Percentiles rank a stretch among this genome's conserved stretches.
Evolutionary conservation across 2,113 vertebrate genomes (phyloP).

Genomic region (Speoplatyrhinus poulsoni): DNA sequence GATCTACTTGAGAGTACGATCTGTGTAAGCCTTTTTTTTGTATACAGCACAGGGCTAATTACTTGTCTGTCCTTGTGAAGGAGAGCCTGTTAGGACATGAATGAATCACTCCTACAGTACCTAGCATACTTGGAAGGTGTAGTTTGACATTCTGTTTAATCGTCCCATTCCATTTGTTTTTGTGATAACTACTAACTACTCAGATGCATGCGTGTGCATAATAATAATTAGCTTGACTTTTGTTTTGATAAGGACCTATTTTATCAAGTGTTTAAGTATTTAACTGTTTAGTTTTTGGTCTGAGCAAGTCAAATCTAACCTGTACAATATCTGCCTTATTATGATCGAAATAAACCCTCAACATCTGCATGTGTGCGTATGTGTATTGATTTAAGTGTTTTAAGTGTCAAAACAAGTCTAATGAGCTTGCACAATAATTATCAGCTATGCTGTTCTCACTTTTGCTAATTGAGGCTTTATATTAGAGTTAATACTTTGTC

Average conservation of each 20-base stretch:
- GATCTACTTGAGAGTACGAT: constrained; percentile 4
- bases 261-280: constrained; percentile 51
- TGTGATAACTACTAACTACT: constrained; percentile 8
- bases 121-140: neutral
- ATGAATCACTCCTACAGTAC: neutral
- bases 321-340: constrained; percentile 70
- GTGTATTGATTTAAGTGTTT: constrained; percentile 66
- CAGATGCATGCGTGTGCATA: constrained; percentile 10
- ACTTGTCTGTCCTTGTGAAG: neutral
- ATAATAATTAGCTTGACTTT: constrained; percentile 1
- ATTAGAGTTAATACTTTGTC: constrained; percentile 57
- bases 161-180: constrained; percentile 27
- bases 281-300: constrained; percentile 32
- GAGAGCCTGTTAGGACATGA: neutral
- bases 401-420: constrained; percentile 71
- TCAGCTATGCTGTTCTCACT: constrained; percentile 68
- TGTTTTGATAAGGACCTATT: constrained; percentile 37
- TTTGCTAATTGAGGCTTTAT: constrained; percentile 65
- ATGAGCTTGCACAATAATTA: constrained; percentile 72
- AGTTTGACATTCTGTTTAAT: neutral
- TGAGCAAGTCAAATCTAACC: constrained; percentile 65
- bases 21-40: neutral
- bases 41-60: neutral
- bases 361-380: constrained; percentile 60
- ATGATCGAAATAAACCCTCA: constrained; percentile 64